Evolutionary conservation across 2,888 invertebrate genomes (phyloP).

Genomic region (Callimorpha dominula): DNA sequence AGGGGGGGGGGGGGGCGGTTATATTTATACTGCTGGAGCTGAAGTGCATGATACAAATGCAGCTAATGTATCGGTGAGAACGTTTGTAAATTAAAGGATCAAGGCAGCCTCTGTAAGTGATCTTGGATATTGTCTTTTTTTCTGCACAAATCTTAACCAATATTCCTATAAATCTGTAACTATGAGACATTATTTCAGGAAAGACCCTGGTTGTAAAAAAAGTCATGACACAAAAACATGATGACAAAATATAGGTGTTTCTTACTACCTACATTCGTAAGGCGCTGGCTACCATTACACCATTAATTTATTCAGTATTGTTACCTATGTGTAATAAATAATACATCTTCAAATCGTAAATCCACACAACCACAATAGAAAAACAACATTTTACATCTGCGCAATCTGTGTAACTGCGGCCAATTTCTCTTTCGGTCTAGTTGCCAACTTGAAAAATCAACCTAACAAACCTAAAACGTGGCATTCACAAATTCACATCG

Average conservation of each 20-base stretch:
- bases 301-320: neutral
- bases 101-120: neutral
- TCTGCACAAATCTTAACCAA: neutral
- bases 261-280: neutral
- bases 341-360: neutral
- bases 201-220: no score
- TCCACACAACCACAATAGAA: constrained; percentile 7
- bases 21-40: no score
- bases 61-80: neutral
- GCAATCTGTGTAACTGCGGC: constrained; percentile 26
- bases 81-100: neutral
- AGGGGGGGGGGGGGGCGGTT: no score
- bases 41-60: no score
- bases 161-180: neutral
- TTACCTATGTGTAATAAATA: neutral
- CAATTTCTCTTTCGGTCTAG: constrained; percentile 22
- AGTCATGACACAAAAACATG: neutral
- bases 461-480: constrained; percentile 32
- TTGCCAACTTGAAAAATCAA: constrained; percentile 34
- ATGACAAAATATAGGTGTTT: neutral
- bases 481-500: constrained; percentile 58
- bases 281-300: neutral
- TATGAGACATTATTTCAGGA: neutral
- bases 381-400: constrained; percentile 16
- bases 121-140: neutral